Base-by-base conservation (phyloP, 2,888 invertebrate species). In the Pegoplata infirma region DNA sequence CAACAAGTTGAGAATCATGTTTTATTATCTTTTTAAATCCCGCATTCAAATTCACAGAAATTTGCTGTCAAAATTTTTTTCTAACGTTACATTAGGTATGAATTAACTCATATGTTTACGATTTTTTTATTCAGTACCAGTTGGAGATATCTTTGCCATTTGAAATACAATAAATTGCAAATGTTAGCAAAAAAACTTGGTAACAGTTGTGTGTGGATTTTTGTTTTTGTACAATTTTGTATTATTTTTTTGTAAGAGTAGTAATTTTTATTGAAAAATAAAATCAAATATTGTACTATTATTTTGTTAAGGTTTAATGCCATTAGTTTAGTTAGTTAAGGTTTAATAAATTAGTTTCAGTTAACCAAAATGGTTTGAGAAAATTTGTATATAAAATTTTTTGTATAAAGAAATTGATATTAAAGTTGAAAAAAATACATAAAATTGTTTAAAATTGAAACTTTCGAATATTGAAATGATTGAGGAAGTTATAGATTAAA, bases 91-190 rank as follows among this genome's bases (percentile, higher is more conserved):
- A n/a, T n/a, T n/a, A n/a, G n/a, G n/a, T n/a, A n/a, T 23, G 23
- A 23, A 5, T 5, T 23, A 5, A 23, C 6, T 23, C 23, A 32
- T 32, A 32, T 10, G 12, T 12, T 32, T 32, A 1, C 12, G 12
- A 10, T 32, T 28, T 23, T 23, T 32, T 32, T 32, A 32, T 10
- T 58, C 58, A 47, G 77, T 78, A 59, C 77, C 77, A 58, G 14
- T 68, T 25, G 72, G 77, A 17, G 77, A 77, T 77, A 77, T 77
- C 77, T 72, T 68, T 58, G 44, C 58, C 73, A 68, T 68, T 73
- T 73, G 16, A 53, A 77, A 78, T 58, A 46, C 56, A 68, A 44
- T 12, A 63, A 58, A 44, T 63, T 63, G 73, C 63, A 64, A 73
- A 53, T 40, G 36, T 40, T 40, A n/a, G n/a, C 36, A n/a, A 40